These are phyloP conservation scores for Tetragonisca angustula DNA, from an alignment of 2,888 invertebrate species.

Conservation along the genomic window DNA sequence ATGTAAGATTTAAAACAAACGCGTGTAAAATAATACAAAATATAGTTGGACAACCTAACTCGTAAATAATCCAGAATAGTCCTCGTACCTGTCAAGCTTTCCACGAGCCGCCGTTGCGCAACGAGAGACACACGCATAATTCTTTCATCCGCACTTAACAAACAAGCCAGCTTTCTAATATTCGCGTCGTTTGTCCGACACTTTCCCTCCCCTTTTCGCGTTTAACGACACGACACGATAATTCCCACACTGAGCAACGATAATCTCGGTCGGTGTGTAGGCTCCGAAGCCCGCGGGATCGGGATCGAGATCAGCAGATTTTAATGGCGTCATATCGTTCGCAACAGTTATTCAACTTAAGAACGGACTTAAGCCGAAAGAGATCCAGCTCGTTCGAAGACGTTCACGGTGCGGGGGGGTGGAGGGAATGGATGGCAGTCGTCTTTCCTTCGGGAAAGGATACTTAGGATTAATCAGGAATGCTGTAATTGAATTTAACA, in stretches of 20 bases:
- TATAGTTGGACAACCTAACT: too few species aligned
- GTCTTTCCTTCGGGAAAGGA: slow-evolving; percentile 71
- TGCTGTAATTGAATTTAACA: slow-evolving; percentile 82
- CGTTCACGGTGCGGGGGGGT: slow-evolving; percentile 38
- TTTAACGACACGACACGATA: neutral
- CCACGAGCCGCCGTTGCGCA: too few species aligned
- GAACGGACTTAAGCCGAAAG: slow-evolving; percentile 66
- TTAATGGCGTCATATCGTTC: slow-evolving; percentile 69
- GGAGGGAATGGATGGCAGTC: slow-evolving; percentile 38
- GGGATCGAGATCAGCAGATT: slow-evolving; percentile 60
- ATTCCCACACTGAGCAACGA: slow-evolving; percentile 24
- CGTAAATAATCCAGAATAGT: too few species aligned
- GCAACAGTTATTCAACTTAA: slow-evolving; percentile 68
- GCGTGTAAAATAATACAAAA: too few species aligned
- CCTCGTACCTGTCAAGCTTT: too few species aligned
- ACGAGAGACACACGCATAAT: neutral
- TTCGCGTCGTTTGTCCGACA: neutral
- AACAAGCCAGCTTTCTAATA: neutral
- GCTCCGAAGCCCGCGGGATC: slow-evolving; percentile 36
- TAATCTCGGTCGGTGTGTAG: slow-evolving; percentile 40
- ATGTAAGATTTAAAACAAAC: too few species aligned
- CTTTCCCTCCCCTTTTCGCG: neutral
- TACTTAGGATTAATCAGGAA: slow-evolving; percentile 82
- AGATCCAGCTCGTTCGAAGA: slow-evolving; percentile 68
- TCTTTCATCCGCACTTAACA: neutral